Evolutionary conservation across 2,797 vertebrate genomes (phyloP), one percentile per base, ranked within the genome.

Genomic region (Lepus townsendii): DNA sequence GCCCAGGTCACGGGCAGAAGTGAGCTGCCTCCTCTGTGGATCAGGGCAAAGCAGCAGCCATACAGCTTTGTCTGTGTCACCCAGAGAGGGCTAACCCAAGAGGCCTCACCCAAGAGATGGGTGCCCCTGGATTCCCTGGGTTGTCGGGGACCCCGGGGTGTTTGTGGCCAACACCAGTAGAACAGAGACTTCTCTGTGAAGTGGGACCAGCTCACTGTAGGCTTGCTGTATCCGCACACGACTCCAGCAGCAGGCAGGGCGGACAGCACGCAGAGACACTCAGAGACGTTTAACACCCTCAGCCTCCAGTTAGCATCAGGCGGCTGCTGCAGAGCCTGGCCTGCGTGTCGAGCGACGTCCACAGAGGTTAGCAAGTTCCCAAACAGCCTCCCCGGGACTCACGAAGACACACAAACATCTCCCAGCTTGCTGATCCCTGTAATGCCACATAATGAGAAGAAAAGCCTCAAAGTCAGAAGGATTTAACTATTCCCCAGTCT

Each of bases 381-480:
- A 93, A 60, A 38, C 71, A 63, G 42, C 62, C 32, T 83, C 19
- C 78, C 69, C 20, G 27, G 71, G 62, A 73, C 32, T 62, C 60
- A 24, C 4, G 22, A 27, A 72, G 78, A 60, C 65, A 62, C 27
- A 8, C 50, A 57, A 50, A 72, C 85, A 42, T 32, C 73, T 95
- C 80, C 69, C 54, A 72, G 32, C 52, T 78, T 68, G 60, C 90
- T 85, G 38, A 83, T 69, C 30, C 77, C 47, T 77, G 0, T 73
- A 79, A 66, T 22, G 12, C 83, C 57, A 75, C 14, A 1, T 62
- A 89, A 84, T 93, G 62, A 89, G 62, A 87, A 72, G 91, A 54
- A 79, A 95, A 83, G 24, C 69, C 76, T 87, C 35, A 72, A 54
- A 93, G 9, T 69, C 20, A 3, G 35, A 38, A 87, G 68, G 77